Base-by-base conservation (phyloP, 37 sponge, comb jelly and placozoan genomes). In the Theonella swinhoei region DNA sequence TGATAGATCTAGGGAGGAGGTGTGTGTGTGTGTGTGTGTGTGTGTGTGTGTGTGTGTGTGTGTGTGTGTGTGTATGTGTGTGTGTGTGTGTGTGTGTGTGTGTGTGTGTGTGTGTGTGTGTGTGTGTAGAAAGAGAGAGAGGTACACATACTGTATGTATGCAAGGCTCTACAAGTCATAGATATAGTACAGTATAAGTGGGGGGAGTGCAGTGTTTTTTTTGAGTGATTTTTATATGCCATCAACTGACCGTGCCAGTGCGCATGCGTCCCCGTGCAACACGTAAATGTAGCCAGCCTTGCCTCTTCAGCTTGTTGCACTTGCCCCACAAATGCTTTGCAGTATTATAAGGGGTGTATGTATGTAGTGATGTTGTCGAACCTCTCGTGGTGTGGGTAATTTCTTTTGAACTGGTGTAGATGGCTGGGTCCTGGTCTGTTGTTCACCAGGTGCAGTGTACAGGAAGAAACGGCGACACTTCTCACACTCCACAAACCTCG, bases 1-100 rank as follows among this genome's bases (percentile, higher is more conserved):
- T 88, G 85, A 80, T 76, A 99, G 29, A 99, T 99, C 96, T 99
- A 78, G 0, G 58, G 40, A 33, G 63, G 14, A 31, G 64, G 7
- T 35, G 62, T 69, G 8, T 38, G 40, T 67, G 36, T 8, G 28
- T 29, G 23, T 19, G 58, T 23, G 26, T 25, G 64, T n/a, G 74
- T 68, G 70, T 40, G 59, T 68, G 54, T 68, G 59, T 43, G 47
- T 25, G 70, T 80, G 80, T 77, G 78, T 61, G 64, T 77, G 78
- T 77, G 35, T 77, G 78, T 77, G 64, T 60, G 78, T 60, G 78
- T 60, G 64, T 60, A 60, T 62, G 68, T 19, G 69, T 7, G 59
- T 28, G 68, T 19, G 37, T 35, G 75, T 26, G 59, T 17, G 80
- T 7, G 80, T 5, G 47, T 19, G 69, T 7, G 80, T 19, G 80